A percentile compares a stretch with the other conserved stretches of the same genome.
Evolutionary conservation across 2,797 vertebrate genomes (phyloP).

Genomic region (Sebastes aleutianus): DNA sequence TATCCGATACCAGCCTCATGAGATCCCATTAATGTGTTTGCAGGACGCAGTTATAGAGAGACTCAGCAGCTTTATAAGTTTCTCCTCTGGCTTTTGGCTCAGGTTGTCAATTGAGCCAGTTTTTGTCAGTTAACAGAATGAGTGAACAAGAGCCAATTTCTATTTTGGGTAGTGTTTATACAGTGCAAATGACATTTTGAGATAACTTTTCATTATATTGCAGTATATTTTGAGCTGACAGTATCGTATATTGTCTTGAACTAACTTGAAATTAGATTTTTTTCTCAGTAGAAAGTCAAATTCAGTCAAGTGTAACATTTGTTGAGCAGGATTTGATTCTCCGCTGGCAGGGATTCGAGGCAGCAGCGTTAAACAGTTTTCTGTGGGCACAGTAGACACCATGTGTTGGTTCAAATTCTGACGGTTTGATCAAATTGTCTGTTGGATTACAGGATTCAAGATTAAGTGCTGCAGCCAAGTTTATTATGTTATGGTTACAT

Average conservation of each 20-base stretch:
- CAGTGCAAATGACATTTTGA: background rate
- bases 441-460: background rate
- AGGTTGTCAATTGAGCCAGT: background rate
- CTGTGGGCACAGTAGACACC: background rate
- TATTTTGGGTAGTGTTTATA: no score
- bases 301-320: background rate
- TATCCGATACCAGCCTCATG: background rate
- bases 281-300: background rate
- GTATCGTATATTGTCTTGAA: background rate
- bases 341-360: background rate
- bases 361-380: background rate
- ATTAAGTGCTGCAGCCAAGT: background rate
- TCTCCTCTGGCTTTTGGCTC: background rate
- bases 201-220: background rate
- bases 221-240: rapidly evolving
- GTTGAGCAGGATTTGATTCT: background rate
- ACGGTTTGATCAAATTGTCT: background rate
- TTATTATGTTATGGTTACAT: background rate
- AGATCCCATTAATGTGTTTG: background rate
- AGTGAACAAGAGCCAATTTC: background rate
- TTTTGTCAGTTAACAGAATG: background rate
- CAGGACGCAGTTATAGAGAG: background rate
- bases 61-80: background rate
- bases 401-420: background rate
- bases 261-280: background rate